phyloP scores from a whole-genome alignment of 2,113 vertebrate genomes.

The Hepsetus odoe region DNA sequence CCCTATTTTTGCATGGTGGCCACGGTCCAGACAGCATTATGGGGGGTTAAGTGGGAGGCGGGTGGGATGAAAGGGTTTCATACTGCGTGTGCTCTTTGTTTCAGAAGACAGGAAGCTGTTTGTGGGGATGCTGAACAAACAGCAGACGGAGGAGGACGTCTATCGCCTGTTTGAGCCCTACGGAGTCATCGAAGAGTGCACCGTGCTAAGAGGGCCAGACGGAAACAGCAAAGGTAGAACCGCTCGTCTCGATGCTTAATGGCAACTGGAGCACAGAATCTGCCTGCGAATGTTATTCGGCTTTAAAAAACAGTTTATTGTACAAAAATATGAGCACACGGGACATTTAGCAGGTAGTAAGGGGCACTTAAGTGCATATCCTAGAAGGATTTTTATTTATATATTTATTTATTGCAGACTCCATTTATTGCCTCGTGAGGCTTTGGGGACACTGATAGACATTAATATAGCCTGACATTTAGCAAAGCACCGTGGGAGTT shows the following conservation, averaged over 20 bases:
- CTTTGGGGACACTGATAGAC: constrained; percentile 61
- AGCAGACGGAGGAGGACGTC: constrained; percentile 97
- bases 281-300: constrained; percentile 29
- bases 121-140: constrained; percentile 99
- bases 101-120: constrained; percentile 93
- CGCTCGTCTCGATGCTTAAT: constrained; percentile 33
- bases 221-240: constrained; percentile 97
- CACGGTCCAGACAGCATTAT: constrained; percentile 23
- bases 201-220: constrained; percentile 93
- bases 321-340: not conserved
- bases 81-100: constrained; percentile 69
- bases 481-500: constrained; percentile 63
- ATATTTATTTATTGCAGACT: constrained; percentile 36
- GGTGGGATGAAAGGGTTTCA: constrained; percentile 54
- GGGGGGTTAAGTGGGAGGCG: constrained; percentile 20
- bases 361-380: constrained; percentile 41
- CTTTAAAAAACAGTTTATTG: constrained; percentile 21
- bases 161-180: constrained; percentile 97
- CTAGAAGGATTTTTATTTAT: constrained; percentile 23
- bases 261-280: constrained; percentile 25
- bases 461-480: constrained; percentile 66
- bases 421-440: constrained; percentile 50
- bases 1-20: constrained; percentile 27
- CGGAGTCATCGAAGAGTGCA: constrained; percentile 97
- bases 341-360: constrained; percentile 22